These are phyloP conservation scores for Aethes cnicana DNA, from an alignment of 2,888 invertebrate genomes.

Conservation along the genomic window DNA sequence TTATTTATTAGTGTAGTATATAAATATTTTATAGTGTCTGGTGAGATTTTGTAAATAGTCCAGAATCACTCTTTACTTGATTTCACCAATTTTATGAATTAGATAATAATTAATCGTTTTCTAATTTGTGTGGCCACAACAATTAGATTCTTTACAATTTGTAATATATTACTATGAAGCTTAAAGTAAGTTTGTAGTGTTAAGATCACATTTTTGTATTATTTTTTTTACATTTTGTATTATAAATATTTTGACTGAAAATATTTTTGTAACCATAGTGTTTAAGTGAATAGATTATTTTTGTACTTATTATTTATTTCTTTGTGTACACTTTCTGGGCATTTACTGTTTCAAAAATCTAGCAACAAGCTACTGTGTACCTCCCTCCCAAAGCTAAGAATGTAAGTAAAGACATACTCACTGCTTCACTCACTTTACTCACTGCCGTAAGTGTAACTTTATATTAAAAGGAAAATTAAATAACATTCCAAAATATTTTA, in stretches of 20 bases:
- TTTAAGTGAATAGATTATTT: constrained; percentile 29
- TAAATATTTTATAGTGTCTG: constrained; percentile 40
- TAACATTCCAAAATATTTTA: constrained; percentile 16
- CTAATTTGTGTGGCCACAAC: constrained; percentile 52
- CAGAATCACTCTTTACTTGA: constrained; percentile 65
- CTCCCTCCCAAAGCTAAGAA: constrained; percentile 37
- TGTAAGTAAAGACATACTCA: constrained; percentile 11
- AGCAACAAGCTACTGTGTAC: constrained; percentile 23
- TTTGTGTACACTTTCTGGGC: constrained; percentile 38
- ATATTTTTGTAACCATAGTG: constrained; percentile 48
- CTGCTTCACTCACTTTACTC: constrained; percentile 17
- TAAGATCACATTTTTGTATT: constrained; percentile 33
- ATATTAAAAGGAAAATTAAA: constrained; percentile 27
- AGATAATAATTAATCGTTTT: constrained; percentile 34
- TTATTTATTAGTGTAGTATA: constrained; percentile 29
- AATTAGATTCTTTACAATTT: constrained; percentile 44
- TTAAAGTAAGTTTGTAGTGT: constrained; percentile 14
- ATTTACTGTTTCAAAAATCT: constrained; percentile 33
- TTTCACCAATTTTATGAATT: constrained; percentile 57
- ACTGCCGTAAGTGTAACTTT: constrained; percentile 28
- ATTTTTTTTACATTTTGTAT: constrained; percentile 52
- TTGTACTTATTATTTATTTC: constrained; percentile 39
- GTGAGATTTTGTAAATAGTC: constrained; percentile 78
- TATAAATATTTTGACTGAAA: constrained; percentile 60
- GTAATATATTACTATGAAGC: constrained; percentile 46